Evolutionary conservation across 1,140 invertebrate genomes (phyloP), one percentile per base, ranked within the genome.

Genomic region (Camponotus floridanus): DNA sequence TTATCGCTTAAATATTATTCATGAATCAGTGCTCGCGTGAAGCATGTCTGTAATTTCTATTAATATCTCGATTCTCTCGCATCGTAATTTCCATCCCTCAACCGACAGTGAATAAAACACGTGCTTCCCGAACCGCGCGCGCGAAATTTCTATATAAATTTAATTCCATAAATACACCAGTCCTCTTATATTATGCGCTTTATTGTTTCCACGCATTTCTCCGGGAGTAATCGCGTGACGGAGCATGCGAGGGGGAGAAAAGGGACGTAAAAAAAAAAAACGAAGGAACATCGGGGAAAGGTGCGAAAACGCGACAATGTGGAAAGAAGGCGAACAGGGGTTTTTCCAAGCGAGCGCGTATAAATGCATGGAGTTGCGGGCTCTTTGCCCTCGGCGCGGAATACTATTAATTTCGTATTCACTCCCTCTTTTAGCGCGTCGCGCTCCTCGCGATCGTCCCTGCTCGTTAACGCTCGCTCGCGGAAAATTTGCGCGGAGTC

Each of bases 361-460:
- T 83, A 90, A 88, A 90, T 91, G 90, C 83, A 88, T 88, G 76
- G 67, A 73, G 80, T 81, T 67, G 86, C 73, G 76, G 86, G 59
- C 74, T 76, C 61, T 39, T 86, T 86, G 74, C 89, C 81, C 84
- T 90, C 81, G 36, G 64, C 55, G 68, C 59, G 78, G 89, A 90
- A 90, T 91, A 85, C 70, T 90, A 91, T 91, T 91, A 91, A 91
- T 91, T 91, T 90, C 78, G 76, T 90, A 91, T 91, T 90, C 90
- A 91, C 88, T 90, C 71, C 84, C 79, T 88, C 88, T 86, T 90
- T 87, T 71, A 83, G 51, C 55, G 51, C 79, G 45, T 33, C 84
- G 76, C 13, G 42, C 39, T 51, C n/a, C 61, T 76, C 74, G 70
- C 62, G 85, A 89, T 89, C 85, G 85, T 65, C 85, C 55, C 79